Evolutionary conservation across 1,140 invertebrate species (phyloP), one percentile per base, ranked within the genome.

Genomic region (Trichogramma pretiosum): DNA sequence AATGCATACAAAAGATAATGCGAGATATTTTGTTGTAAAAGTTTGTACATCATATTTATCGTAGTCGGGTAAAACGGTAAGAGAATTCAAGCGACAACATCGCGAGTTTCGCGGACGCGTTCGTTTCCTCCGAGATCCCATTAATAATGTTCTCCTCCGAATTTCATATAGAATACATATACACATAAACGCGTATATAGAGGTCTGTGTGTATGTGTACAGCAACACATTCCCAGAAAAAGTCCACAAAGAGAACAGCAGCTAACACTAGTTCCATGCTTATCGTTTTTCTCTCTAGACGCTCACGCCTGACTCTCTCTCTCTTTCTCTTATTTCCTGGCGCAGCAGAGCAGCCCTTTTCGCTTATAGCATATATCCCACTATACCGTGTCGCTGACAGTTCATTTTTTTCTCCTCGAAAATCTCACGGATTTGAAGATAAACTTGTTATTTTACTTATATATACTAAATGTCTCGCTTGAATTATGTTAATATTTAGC

Each of bases 131-230:
- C 53, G 41, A 43, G 42, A 46, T 45, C 50, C 46, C 58, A 56
- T 60, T 60, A 55, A 58, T 60, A 58, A 54, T 58, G 50, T 53
- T 45, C 51, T 53, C 55, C 53, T 56, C 57, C 55, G 43, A 46
- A 51, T 51, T 37, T 42, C 16, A 17, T 3, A 16, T 16, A 13
- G n/a, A n/a, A n/a, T 8, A 37, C 13, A 17, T 19, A 28, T 13
- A 18, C 18, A 30, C 23, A 18, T 24, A 11, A 5, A 40, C 38
- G 18, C 33, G n/a, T n/a, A n/a, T n/a, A n/a, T n/a, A n/a, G n/a
- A n/a, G n/a, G n/a, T n/a, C n/a, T n/a, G n/a, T n/a, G n/a, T n/a
- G n/a, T n/a, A n/a, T n/a, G n/a, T n/a, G n/a, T n/a, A n/a, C n/a
- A n/a, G n/a, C n/a, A n/a, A n/a, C n/a, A 46, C 19, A 46, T 51